Percentiles rank a stretch among this genome's conserved stretches.
Evolutionary conservation across 2,797 vertebrate genomes (phyloP).

Genomic region (Epinephelus coioides): DNA sequence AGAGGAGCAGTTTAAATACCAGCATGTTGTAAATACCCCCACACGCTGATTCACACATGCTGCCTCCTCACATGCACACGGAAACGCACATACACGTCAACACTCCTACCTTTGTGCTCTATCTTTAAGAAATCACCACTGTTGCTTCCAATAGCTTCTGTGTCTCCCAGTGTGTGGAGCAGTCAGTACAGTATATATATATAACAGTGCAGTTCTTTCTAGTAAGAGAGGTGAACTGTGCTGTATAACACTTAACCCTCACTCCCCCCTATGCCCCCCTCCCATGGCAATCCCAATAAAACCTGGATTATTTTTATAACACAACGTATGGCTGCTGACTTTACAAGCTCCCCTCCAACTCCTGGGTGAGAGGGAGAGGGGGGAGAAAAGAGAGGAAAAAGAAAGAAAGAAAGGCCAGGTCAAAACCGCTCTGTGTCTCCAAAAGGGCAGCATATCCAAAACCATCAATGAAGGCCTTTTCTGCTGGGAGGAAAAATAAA

Average conservation of each 20-base stretch:
- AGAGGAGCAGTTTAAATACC: slow-evolving; percentile 75
- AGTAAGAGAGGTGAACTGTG: slow-evolving; percentile 81
- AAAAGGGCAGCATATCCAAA: slow-evolving; percentile 81
- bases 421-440: slow-evolving; percentile 64
- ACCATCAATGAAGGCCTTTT: slow-evolving; percentile 82
- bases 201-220: slow-evolving; percentile 71
- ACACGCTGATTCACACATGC: slow-evolving; percentile 75
- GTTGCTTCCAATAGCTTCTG: slow-evolving; percentile 69
- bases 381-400: slow-evolving; percentile 30
- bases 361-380: slow-evolving; percentile 52
- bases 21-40: slow-evolving; percentile 81
- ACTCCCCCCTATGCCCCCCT: slow-evolving; percentile 52
- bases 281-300: slow-evolving; percentile 84
- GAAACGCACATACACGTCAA: slow-evolving; percentile 50
- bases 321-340: slow-evolving; percentile 79
- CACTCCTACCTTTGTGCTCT: slow-evolving; percentile 73
- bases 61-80: slow-evolving; percentile 64
- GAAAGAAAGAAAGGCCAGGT: slow-evolving; percentile 71
- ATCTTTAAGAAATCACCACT: slow-evolving; percentile 59
- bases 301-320: slow-evolving; percentile 87
- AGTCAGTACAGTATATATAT: slow-evolving; percentile 67
- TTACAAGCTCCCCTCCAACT: slow-evolving; percentile 77
- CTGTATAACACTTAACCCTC: slow-evolving; percentile 76
- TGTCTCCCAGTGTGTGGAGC: slow-evolving; percentile 51
- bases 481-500: slow-evolving; percentile 83